Percentiles rank a stretch among this genome's conserved stretches.
phyloP scores from a whole-genome alignment of 23 tunicate genomes.

The Styela clava region DNA sequence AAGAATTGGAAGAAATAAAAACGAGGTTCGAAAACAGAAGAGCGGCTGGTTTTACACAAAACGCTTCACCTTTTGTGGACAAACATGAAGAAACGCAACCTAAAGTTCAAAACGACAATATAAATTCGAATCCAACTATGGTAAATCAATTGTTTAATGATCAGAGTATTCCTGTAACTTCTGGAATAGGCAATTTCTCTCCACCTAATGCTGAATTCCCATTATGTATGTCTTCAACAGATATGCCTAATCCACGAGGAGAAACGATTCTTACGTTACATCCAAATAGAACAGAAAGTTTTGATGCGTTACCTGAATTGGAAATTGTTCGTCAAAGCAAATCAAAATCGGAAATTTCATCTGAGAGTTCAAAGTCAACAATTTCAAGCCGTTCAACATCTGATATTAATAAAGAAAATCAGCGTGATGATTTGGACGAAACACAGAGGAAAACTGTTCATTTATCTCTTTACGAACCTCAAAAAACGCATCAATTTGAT shows the following conservation, averaged over 20 bases:
- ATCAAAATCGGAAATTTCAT: not conserved
- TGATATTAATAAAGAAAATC: not conserved
- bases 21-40: conserved; percentile 36
- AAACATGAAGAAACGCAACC: not conserved
- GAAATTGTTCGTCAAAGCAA: not conserved
- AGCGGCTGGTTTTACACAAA: not conserved
- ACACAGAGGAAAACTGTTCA: conserved; percentile 35
- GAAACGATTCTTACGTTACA: not conserved
- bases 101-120: not conserved
- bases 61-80: not conserved
- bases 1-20: conserved; percentile 70
- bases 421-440: not conserved
- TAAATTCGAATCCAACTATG: not conserved
- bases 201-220: not conserved
- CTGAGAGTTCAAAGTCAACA: not conserved
- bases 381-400: not conserved
- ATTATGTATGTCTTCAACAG: not conserved
- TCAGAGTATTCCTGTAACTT: not conserved
- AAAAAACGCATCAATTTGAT: conserved; percentile 27
- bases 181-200: no score
- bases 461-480: conserved; percentile 45
- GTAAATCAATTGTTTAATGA: not conserved
- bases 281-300: conserved; percentile 6
- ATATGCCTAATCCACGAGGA: not conserved
- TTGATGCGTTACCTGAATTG: not conserved